Conservation (phyloP, 2,113 vertebrate genomes). For the Neolamprologus caudopunctatus region DNA sequence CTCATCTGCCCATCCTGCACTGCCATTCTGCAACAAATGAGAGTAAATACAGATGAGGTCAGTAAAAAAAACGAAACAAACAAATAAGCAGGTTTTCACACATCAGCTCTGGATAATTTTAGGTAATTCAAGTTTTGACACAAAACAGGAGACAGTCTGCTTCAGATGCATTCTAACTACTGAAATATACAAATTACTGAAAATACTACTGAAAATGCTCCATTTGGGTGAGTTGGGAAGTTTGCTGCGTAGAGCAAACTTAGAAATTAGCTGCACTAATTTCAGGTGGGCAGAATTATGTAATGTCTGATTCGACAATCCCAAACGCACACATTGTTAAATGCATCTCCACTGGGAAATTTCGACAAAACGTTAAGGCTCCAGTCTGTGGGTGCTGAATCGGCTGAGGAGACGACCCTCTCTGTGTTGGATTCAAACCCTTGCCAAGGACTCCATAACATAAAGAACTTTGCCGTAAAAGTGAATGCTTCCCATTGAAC, state of each 20-base stretch:
- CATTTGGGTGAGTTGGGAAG: neutral
- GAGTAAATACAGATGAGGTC: neutral
- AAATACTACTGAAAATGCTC: neutral
- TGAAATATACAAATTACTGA: neutral
- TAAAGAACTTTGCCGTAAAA: neutral
- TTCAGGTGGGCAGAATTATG: neutral
- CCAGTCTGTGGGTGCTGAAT: neutral
- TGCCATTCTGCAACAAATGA: conserved; percentile 76
- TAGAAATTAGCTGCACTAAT: neutral
- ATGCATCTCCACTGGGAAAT: neutral
- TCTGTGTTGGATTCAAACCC: neutral
- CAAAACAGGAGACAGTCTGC: neutral
- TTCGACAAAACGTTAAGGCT: neutral
- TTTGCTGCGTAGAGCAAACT: neutral
- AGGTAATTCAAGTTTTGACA: neutral
- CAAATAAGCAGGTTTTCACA: neutral
- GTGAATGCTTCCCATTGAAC: neutral
- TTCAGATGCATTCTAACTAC: neutral
- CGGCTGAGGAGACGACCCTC: rapidly evolving
- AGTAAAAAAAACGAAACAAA: neutral
- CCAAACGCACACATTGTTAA: rapidly evolving
- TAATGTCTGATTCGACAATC: neutral
- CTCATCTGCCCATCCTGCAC: conserved; percentile 81
- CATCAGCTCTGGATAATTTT: rapidly evolving
- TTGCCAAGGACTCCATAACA: neutral